Evolutionary conservation across 2,888 invertebrate genomes (phyloP), one percentile per base, ranked within the genome.

Genomic region (Rhimphoctona megacephalus): DNA sequence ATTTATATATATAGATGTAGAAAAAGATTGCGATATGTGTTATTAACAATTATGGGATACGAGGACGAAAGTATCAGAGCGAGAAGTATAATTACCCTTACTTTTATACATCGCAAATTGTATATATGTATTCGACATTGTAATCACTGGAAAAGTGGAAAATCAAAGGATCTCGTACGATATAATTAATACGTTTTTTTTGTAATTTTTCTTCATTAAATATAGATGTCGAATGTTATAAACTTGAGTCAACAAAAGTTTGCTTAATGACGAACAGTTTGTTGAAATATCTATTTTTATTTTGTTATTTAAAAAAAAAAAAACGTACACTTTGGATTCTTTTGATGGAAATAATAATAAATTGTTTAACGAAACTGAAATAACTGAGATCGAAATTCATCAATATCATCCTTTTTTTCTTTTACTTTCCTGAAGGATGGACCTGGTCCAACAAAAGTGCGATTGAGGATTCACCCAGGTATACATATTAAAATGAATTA

Each of bases 51-150:
- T 83, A 83, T 66, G 77, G 72, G 49, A 81, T 72, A 83, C 86
- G 83, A 80, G 83, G 83, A 86, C 86, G 83, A 80, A 77, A 43
- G 76, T 80, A 81, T 86, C 80, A 39, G 80, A 86, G 77, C 80
- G 80, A 77, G 72, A 83, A 86, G 66, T 83, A 83, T 83, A 83
- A 86, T 86, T 80, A 77, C 36, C 25, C 11, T 73, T 66, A 76
- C 52, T 66, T 52, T 30, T 64, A 80, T 74, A 52, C 46, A 36
- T 66, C 17, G 14, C 36, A 46, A 14, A 39, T 46, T 54, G 39
- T 70, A 22, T 57, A 11, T 22, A n/a, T 9, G 17, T 64, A 25
- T 52, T 30, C 25, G 33, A 81, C 73, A 69, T 74, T 84, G 54
- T 73, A 52, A 66, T 49, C 30, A 52, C 43, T 46, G 19, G 64